These are phyloP conservation scores for Sweltsa coloradensis DNA, from an alignment of 1,140 invertebrate genomes.

Conservation along the genomic window DNA sequence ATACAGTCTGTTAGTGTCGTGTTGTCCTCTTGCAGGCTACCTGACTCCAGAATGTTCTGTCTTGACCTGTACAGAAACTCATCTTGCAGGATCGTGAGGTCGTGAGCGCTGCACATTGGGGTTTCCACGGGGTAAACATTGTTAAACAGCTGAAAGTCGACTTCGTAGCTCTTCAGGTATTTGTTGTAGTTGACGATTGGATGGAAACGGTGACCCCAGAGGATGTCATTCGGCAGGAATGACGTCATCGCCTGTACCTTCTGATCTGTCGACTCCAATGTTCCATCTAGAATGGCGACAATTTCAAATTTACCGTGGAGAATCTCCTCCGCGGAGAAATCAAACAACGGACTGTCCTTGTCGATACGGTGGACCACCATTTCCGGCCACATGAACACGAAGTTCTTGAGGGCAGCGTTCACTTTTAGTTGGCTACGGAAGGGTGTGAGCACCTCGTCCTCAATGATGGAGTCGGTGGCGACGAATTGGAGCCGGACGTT, in stretches of 20 bases:
- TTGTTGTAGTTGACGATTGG: slow-evolving; percentile 48
- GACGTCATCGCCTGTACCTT: slow-evolving; percentile 51
- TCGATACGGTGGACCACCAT: slow-evolving; percentile 32
- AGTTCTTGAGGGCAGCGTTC: slow-evolving; percentile 19
- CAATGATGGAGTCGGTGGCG: slow-evolving; percentile 69
- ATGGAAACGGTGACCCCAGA: slow-evolving; percentile 74
- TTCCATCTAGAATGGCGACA: slow-evolving; percentile 71
- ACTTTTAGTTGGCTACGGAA: slow-evolving; percentile 72
- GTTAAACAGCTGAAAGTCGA: slow-evolving; percentile 54
- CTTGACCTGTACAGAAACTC: too few species aligned
- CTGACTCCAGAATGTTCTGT: too few species aligned
- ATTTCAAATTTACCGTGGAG: slow-evolving; percentile 67
- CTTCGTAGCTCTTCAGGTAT: slow-evolving; percentile 46
- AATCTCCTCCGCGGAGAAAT: slow-evolving; percentile 40
- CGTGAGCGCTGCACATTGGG: slow-evolving; percentile 42
- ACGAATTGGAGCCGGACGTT: slow-evolving; percentile 84
- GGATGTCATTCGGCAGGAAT: slow-evolving; percentile 69
- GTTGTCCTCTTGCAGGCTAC: too few species aligned
- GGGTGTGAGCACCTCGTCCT: slow-evolving; percentile 74
- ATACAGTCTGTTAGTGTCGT: too few species aligned
- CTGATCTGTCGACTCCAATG: slow-evolving; percentile 60
- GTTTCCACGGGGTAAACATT: slow-evolving; percentile 46
- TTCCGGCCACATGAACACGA: slow-evolving; percentile 50
- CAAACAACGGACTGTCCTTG: slow-evolving; percentile 40
- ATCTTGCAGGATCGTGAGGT: too few species aligned